Percentiles rank a stretch among this genome's conserved stretches.
phyloP scores from a whole-genome alignment of 2,113 vertebrate genomes.

The Thunnus thynnus region DNA sequence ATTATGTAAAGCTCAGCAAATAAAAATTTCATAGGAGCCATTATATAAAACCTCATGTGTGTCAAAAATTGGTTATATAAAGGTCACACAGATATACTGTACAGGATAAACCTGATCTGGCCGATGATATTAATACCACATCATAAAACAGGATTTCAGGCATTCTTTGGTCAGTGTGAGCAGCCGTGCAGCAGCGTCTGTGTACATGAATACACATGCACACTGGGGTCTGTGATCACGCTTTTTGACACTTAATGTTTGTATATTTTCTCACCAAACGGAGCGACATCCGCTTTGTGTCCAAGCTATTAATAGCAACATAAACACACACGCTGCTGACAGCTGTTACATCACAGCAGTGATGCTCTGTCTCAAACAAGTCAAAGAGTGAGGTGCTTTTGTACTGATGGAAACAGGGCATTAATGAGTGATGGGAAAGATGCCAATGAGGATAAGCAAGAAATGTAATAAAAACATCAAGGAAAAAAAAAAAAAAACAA shows the following conservation, averaged over 20 bases:
- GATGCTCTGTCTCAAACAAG: constrained; percentile 45
- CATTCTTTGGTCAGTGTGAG: background rate
- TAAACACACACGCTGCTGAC: constrained; percentile 66
- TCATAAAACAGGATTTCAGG: background rate
- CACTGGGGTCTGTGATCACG: constrained; percentile 9
- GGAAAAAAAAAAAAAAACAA: background rate
- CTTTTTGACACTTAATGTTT: constrained; percentile 46
- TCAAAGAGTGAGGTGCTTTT: constrained; percentile 24
- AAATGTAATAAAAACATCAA: background rate
- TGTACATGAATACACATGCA: background rate
- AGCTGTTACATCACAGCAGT: constrained; percentile 76
- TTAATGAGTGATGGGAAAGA: constrained; percentile 20
- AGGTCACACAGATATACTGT: constrained; percentile 16
- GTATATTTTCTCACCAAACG: constrained; percentile 50
- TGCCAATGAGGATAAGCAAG: background rate
- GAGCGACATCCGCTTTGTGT: constrained; percentile 47
- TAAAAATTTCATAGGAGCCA: constrained; percentile 42
- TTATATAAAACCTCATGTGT: constrained; percentile 64
- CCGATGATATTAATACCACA: background rate
- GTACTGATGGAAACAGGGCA: constrained; percentile 6
- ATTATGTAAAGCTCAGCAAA: constrained; percentile 55
- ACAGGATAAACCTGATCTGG: background rate
- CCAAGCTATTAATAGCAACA: constrained; percentile 72
- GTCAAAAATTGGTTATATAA: constrained; percentile 63
- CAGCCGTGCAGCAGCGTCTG: background rate